phyloP scores from a whole-genome alignment of 2,888 invertebrate species.

The Amphipyra tragopoginis region DNA sequence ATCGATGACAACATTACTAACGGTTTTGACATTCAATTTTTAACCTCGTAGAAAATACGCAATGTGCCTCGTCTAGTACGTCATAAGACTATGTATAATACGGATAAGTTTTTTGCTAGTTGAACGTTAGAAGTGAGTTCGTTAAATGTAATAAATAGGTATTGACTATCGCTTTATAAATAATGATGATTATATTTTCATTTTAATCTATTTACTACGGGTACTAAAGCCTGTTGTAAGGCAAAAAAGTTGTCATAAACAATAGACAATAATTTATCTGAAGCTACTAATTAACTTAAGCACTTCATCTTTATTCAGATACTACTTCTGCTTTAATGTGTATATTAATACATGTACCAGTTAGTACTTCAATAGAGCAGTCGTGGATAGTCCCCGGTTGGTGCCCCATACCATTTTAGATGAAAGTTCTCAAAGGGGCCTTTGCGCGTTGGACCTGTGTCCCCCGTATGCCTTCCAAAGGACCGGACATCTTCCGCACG shows the following conservation, averaged over 20 bases:
- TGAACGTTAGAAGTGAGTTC: constrained; percentile 57
- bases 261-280: not conserved
- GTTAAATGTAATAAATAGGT: constrained; percentile 41
- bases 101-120: constrained; percentile 60
- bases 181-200: constrained; percentile 37
- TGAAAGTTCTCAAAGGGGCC: no score
- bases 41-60: constrained; percentile 4
- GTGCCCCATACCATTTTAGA: no score
- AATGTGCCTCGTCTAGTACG: constrained; percentile 45
- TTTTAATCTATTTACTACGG: constrained; percentile 25
- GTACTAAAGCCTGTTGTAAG: not conserved
- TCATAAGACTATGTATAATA: constrained; percentile 42
- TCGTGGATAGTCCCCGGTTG: no score
- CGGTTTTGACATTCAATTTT: constrained; percentile 20
- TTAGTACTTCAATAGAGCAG: no score
- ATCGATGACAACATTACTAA: constrained; percentile 13
- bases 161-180: constrained; percentile 25
- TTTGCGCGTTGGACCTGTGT: no score
- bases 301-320: no score
- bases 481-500: no score
- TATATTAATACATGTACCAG: no score
- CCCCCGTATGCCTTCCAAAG: no score
- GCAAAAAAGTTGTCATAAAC: constrained; percentile 14
- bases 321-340: no score
- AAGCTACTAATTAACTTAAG: no score